phyloP scores from a whole-genome alignment of 2,113 vertebrate species.

The Mus spicilegus region DNA sequence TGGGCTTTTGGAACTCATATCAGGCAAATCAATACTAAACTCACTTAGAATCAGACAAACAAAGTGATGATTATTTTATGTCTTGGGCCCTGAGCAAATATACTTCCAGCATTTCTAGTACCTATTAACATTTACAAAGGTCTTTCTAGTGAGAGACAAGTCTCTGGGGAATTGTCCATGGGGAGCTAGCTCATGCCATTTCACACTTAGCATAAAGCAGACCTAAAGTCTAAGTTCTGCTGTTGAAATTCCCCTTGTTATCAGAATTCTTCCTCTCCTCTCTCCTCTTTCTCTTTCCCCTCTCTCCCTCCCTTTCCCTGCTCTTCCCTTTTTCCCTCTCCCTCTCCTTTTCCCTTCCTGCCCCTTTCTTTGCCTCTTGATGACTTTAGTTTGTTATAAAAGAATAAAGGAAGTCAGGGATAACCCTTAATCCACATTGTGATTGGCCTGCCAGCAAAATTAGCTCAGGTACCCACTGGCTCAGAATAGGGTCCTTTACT shows the following conservation, averaged over 20 bases:
- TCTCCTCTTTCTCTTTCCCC: not conserved
- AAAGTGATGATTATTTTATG: slow-evolving; percentile 79
- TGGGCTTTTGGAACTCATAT: slow-evolving; percentile 74
- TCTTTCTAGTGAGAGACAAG: slow-evolving; percentile 78
- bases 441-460: not conserved
- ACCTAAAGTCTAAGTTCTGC: slow-evolving; percentile 47
- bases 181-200: slow-evolving; percentile 69
- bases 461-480: not conserved
- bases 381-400: slow-evolving; percentile 45
- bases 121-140: slow-evolving; percentile 77
- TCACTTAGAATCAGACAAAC: slow-evolving; percentile 73
- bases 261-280: not conserved
- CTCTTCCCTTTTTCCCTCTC: not conserved
- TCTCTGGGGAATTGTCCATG: slow-evolving; percentile 62
- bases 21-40: slow-evolving; percentile 77
- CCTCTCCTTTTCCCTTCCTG: not conserved
- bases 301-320: too few relatives aligned
- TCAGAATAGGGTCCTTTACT: not conserved
- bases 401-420: slow-evolving; percentile 52
- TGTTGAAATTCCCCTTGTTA: slow-evolving; percentile 61
- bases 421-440: not conserved
- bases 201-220: slow-evolving; percentile 58
- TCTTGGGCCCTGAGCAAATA: slow-evolving; percentile 69
- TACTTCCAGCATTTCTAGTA: slow-evolving; percentile 72
- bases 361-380: not conserved